phyloP scores from a whole-genome alignment of 2,888 invertebrate species.

The Lithophane leautieri region DNA sequence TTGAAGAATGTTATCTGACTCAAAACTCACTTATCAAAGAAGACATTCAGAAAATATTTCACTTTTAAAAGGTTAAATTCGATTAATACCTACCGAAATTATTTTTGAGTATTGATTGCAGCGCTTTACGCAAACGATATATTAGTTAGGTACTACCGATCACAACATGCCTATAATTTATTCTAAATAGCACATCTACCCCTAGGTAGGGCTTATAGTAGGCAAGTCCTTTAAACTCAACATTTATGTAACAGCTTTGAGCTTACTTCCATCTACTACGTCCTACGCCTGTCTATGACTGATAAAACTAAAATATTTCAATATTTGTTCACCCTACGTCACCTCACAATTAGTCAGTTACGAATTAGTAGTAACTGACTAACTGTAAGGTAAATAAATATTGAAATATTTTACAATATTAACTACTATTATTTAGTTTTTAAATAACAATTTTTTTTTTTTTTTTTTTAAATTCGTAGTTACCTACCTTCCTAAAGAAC shows the following conservation, averaged over 20 bases:
- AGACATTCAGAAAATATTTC: background rate
- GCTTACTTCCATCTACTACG: background rate
- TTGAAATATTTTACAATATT: no score
- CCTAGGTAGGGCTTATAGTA: background rate
- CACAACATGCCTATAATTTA: background rate
- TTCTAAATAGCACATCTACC: background rate
- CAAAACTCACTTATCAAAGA: background rate
- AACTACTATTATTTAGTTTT: no score
- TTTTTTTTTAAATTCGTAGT: no score
- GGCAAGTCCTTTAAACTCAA: background rate
- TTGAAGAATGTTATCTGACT: background rate
- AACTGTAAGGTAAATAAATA: no score
- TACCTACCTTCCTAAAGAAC: background rate
- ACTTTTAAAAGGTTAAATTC: background rate
- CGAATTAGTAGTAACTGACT: no score
- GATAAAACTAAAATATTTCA: background rate
- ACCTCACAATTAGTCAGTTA: background rate
- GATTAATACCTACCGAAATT: background rate
- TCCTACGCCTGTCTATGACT: background rate
- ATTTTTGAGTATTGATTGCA: background rate
- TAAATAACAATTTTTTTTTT: no score
- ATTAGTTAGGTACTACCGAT: background rate
- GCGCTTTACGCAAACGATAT: background rate
- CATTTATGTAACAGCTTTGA: background rate
- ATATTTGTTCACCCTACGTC: background rate